These are phyloP conservation scores for Erythrocercus mccallii DNA, from an alignment of 2,113 vertebrate genomes.

Conservation along the genomic window DNA sequence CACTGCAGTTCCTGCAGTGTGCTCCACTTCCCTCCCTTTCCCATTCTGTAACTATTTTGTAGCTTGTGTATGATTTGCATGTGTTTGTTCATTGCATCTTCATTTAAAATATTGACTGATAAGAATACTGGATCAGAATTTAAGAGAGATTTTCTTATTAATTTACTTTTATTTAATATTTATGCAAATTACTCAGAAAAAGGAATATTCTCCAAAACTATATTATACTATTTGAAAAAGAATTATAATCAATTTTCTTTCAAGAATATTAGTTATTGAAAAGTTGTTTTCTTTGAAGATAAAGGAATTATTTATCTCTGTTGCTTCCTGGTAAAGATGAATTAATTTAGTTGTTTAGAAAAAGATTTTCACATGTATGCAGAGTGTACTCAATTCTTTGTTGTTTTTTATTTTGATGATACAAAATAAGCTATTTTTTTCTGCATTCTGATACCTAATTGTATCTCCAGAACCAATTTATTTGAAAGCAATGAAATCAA, in stretches of 20 bases:
- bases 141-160: background rate
- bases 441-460: background rate
- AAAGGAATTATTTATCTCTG: conserved; percentile 42
- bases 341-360: conserved; percentile 43
- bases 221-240: background rate
- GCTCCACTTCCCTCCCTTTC: background rate
- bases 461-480: background rate
- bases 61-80: background rate
- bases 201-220: conserved; percentile 9
- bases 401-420: conserved; percentile 9
- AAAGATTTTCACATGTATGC: conserved; percentile 4
- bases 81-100: background rate
- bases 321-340: conserved; percentile 34
- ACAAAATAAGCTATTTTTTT: background rate
- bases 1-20: background rate
- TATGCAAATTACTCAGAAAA: conserved; percentile 16
- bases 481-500: conserved; percentile 48
- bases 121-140: background rate
- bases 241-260: conserved; percentile 11
- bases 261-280: conserved; percentile 22
- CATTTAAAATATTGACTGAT: background rate
- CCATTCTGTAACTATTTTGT: background rate
- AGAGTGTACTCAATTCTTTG: background rate
- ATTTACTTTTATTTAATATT: conserved; percentile 18
- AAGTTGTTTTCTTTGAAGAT: conserved; percentile 50